A percentile compares a stretch with the other conserved stretches of the same genome.
These are phyloP conservation scores for Whitmania pigra DNA, from an alignment of 1,140 invertebrate genomes.

Conservation along the genomic window DNA sequence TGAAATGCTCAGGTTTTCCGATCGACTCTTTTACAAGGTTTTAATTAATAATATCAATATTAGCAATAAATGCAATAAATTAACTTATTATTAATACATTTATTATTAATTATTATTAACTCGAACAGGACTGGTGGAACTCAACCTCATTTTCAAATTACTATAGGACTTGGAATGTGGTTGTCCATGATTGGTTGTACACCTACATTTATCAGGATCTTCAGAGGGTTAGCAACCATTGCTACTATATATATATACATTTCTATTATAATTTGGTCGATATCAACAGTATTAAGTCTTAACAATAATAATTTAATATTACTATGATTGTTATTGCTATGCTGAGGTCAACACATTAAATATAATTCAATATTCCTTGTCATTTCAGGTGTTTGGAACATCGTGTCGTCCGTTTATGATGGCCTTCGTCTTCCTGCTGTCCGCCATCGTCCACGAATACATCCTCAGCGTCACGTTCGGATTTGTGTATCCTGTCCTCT, in stretches of 20 bases:
- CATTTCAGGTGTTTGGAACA: constrained; percentile 25
- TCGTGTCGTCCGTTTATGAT: constrained; percentile 37
- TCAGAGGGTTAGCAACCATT: constrained; percentile 44
- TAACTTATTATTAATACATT: neutral
- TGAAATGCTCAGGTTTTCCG: constrained; percentile 71
- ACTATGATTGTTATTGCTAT: no score
- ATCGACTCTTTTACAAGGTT: constrained; percentile 50
- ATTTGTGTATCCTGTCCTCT: constrained; percentile 73
- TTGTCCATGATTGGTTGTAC: constrained; percentile 87
- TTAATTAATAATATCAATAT: neutral
- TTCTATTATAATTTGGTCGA: no score
- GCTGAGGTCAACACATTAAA: no score
- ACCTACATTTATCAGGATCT: constrained; percentile 78
- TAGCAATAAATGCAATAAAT: neutral
- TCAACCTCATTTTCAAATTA: constrained; percentile 63
- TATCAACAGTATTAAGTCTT: no score
- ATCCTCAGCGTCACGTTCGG: constrained; percentile 61
- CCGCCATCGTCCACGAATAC: constrained; percentile 70
- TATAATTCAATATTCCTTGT: no score
- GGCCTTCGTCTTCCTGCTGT: constrained; percentile 49
- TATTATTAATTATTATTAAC: neutral
- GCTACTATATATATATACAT: no score
- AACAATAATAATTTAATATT: no score
- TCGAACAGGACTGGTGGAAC: constrained; percentile 81
- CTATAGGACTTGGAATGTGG: constrained; percentile 81